A percentile compares a stretch with the other conserved stretches of the same genome.
These are phyloP conservation scores for Drosophila parvula DNA, from an alignment of 1,140 invertebrate genomes.

Conservation along the genomic window DNA sequence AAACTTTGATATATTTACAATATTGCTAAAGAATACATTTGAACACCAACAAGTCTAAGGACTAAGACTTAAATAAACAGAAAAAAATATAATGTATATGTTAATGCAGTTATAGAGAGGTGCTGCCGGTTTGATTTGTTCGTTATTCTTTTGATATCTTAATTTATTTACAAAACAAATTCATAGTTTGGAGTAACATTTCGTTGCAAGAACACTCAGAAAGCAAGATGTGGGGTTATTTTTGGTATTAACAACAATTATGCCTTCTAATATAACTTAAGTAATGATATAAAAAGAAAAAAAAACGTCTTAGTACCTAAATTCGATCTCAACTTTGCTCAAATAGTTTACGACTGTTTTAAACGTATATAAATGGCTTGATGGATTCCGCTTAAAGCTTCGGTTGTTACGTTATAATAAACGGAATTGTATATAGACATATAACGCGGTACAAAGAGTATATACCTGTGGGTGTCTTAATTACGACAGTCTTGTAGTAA, in stretches of 20 bases:
- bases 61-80: background rate
- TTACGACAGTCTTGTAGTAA: conserved; percentile 1
- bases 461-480: background rate
- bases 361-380: background rate
- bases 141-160: background rate
- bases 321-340: conserved; percentile 9
- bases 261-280: background rate
- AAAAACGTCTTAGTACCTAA: background rate
- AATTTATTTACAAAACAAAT: background rate
- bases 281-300: background rate
- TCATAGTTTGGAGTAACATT: background rate
- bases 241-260: background rate
- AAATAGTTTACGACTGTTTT: background rate
- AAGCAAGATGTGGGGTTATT: background rate
- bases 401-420: background rate
- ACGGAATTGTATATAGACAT: background rate
- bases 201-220: too few species aligned
- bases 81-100: background rate
- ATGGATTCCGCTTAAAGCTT: background rate
- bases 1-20: conserved; percentile 8
- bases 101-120: background rate
- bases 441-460: background rate
- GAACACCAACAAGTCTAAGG: background rate
- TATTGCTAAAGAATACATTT: background rate
- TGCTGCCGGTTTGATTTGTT: too few species aligned